A percentile compares a stretch with the other conserved stretches of the same genome.
Conservation (phyloP, 2,113 vertebrate species). For the Camelus bactrianus region DNA sequence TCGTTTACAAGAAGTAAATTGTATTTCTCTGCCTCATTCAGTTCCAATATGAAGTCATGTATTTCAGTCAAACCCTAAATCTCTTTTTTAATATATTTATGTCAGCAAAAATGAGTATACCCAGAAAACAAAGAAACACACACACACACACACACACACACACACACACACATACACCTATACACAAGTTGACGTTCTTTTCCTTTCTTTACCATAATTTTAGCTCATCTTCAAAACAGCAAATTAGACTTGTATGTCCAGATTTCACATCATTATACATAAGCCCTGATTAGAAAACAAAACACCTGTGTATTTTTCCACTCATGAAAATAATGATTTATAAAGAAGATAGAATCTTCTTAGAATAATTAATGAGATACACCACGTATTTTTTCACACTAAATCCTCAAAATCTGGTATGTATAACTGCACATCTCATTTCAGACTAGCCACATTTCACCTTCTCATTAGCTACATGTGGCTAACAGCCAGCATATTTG, state of each 20-base stretch:
- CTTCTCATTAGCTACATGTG: background rate
- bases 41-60: background rate
- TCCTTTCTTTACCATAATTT: background rate
- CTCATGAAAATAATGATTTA: background rate
- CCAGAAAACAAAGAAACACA: background rate
- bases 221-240: background rate
- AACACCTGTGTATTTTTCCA: background rate
- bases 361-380: background rate
- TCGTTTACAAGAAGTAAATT: background rate
- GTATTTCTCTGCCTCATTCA: background rate
- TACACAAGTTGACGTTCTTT: background rate
- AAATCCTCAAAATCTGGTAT: background rate
- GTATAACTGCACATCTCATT: background rate
- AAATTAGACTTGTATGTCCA: background rate
- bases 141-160: background rate
- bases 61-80: background rate
- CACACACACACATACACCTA: background rate
- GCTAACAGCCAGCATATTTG: background rate
- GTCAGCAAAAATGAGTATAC: background rate
- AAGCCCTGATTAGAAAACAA: background rate
- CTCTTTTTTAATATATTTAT: background rate
- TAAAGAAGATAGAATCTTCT: background rate
- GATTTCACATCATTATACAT: background rate
- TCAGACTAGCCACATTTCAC: background rate
- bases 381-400: background rate